These are phyloP conservation scores for Epistrophe grossulariae DNA, from an alignment of 2,888 invertebrate genomes.

Conservation along the genomic window DNA sequence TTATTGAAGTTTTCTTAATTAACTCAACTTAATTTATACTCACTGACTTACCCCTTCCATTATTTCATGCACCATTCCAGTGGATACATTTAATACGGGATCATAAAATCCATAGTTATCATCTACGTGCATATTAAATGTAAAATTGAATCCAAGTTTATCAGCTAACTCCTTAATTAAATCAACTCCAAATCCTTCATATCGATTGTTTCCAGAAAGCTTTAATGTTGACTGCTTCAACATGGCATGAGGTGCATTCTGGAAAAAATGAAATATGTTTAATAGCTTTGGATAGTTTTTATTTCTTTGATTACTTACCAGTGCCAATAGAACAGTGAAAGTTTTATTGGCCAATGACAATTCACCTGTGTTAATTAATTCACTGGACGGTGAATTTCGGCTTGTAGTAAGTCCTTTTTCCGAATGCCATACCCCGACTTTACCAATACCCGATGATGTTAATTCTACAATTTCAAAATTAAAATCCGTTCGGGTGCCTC, in stretches of 20 bases:
- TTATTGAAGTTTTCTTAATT: no score
- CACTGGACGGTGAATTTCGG: conserved; percentile 82
- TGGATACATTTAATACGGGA: conserved; percentile 88
- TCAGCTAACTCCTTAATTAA: conserved; percentile 91
- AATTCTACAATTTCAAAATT: conserved; percentile 89
- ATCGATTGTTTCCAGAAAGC: conserved; percentile 91
- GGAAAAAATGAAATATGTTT: background rate
- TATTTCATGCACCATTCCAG: conserved; percentile 94
- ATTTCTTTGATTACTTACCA: conserved; percentile 84
- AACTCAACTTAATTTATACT: background rate
- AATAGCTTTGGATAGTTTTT: background rate
- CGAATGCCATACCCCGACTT: conserved; percentile 89
- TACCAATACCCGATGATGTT: conserved; percentile 86
- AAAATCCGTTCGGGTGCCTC: conserved; percentile 90
- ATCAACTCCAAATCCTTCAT: conserved; percentile 95
- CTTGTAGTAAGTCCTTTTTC: conserved; percentile 86
- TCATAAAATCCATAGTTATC: conserved; percentile 89
- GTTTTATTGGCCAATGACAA: conserved; percentile 89
- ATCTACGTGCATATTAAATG: conserved; percentile 90
- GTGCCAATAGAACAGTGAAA: conserved; percentile 88
- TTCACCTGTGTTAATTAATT: conserved; percentile 84
- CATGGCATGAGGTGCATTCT: conserved; percentile 96
- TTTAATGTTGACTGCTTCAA: conserved; percentile 88
- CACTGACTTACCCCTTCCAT: conserved; percentile 86
- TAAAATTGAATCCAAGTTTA: conserved; percentile 92